Evolutionary conservation across 2,113 vertebrate genomes (phyloP).

Genomic region (Oryzias woworae): DNA sequence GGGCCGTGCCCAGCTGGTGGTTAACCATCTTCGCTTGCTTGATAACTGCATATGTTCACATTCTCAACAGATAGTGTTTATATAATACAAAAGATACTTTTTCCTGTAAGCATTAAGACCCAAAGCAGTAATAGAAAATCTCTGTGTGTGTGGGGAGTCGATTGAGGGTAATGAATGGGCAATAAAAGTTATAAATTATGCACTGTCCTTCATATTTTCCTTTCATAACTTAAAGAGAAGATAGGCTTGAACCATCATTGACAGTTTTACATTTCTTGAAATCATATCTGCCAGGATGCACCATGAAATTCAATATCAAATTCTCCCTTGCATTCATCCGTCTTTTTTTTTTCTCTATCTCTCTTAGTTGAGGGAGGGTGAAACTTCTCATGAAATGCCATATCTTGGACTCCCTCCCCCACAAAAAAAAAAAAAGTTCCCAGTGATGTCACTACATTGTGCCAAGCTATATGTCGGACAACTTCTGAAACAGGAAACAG

Average conservation of each 20-base stretch:
- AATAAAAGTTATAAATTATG: slow-evolving; percentile 33
- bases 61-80: slow-evolving; percentile 58
- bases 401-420: slow-evolving; percentile 16
- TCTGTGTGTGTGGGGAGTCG: slow-evolving; percentile 2
- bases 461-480: slow-evolving; percentile 32
- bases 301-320: slow-evolving; percentile 65
- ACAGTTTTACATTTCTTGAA: slow-evolving; percentile 72
- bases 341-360: slow-evolving; percentile 34
- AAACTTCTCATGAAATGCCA: slow-evolving; percentile 36
- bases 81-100: slow-evolving; percentile 30
- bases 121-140: slow-evolving; percentile 11
- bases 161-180: slow-evolving; percentile 24
- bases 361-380: slow-evolving; percentile 9
- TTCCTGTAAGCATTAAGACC: slow-evolving; percentile 9
- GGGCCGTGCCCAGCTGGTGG: slow-evolving; percentile 60
- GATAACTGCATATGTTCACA: slow-evolving; percentile 62
- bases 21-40: slow-evolving; percentile 66
- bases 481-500: slow-evolving; percentile 40
- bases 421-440: slow-evolving; percentile 12
- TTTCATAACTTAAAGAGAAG: slow-evolving; percentile 61
- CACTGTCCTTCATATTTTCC: slow-evolving; percentile 57
- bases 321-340: slow-evolving; percentile 39
- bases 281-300: slow-evolving; percentile 71
- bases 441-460: slow-evolving; percentile 12
- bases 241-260: slow-evolving; percentile 62